These are phyloP conservation scores for Adoxophyes honmai DNA, from an alignment of 1,140 invertebrate species.

Conservation along the genomic window DNA sequence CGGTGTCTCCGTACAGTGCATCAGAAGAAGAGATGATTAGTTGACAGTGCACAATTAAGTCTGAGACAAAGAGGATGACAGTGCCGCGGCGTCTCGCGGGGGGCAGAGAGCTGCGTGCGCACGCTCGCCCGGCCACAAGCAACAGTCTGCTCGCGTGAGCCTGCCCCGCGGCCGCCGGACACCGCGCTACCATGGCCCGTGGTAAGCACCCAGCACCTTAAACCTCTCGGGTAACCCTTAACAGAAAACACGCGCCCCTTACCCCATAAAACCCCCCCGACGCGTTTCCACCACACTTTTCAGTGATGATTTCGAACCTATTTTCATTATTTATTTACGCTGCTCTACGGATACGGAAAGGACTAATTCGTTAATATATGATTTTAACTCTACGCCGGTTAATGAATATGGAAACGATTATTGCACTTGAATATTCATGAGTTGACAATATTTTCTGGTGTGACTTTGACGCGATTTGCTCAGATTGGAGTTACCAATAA, in stretches of 20 bases:
- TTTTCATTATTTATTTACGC: conserved; percentile 58
- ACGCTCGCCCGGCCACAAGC: conserved; percentile 77
- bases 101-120: conserved; percentile 78
- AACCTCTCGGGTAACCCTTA: conserved; percentile 18
- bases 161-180: conserved; percentile 41
- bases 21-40: conserved; percentile 21
- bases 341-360: conserved; percentile 18
- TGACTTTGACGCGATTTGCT: too few relatives aligned
- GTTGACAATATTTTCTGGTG: too few relatives aligned
- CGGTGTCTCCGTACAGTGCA: neutral
- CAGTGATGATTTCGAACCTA: conserved; percentile 44
- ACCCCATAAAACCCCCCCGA: neutral
- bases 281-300: conserved; percentile 35
- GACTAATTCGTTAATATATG: conserved; percentile 27
- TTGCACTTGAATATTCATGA: too few relatives aligned
- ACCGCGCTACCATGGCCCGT: conserved; percentile 55
- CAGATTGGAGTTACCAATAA: too few relatives aligned
- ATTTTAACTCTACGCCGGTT: conserved; percentile 2
- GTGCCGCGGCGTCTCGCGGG: conserved; percentile 50
- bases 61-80: conserved; percentile 47
- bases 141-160: conserved; percentile 70
- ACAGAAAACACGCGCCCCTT: neutral
- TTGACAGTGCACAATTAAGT: conserved; percentile 35
- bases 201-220: conserved; percentile 54
- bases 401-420: neutral